phyloP scores from a whole-genome alignment of 1,140 invertebrate genomes.

The Halictus rubicundus region DNA sequence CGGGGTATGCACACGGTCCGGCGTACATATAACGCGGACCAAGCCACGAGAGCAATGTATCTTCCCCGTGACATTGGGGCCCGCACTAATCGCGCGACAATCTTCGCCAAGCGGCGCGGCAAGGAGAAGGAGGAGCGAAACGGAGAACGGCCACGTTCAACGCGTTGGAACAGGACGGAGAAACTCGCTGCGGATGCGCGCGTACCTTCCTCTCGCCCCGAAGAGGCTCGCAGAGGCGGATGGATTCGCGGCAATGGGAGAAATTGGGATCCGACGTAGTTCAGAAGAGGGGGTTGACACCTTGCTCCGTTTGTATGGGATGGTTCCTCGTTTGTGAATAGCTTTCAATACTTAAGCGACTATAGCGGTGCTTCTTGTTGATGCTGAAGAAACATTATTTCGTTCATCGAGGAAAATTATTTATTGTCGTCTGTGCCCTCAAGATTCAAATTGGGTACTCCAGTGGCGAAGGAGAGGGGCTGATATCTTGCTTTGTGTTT shows the following conservation, averaged over 20 bases:
- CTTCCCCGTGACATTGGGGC: conserved; percentile 77
- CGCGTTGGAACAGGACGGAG: conserved; percentile 31
- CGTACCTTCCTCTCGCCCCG: background rate
- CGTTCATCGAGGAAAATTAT: too few species aligned
- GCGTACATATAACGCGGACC: conserved; percentile 59
- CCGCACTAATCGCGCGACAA: conserved; percentile 80
- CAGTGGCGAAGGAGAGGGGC: too few species aligned
- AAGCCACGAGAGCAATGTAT: conserved; percentile 77
- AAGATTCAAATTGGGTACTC: too few species aligned
- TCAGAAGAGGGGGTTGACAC: background rate
- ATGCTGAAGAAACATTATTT: too few species aligned
- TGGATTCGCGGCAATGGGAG: conserved; percentile 44
- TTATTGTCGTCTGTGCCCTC: too few species aligned
- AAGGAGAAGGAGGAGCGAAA: conserved; percentile 29
- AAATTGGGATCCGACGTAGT: conserved; percentile 34
- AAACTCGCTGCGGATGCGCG: background rate
- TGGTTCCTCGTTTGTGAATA: too few species aligned
- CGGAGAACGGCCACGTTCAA: conserved; percentile 32
- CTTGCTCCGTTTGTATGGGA: background rate
- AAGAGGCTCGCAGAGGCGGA: background rate
- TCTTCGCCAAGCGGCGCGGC: conserved; percentile 69
- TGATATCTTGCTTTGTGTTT: too few species aligned
- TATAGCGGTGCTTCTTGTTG: too few species aligned
- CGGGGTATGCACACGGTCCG: conserved; percentile 50
- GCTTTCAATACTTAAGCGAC: too few species aligned